Percentiles rank a stretch among this genome's conserved stretches.
These are phyloP conservation scores for Diploptera punctata DNA, from an alignment of 2,888 invertebrate genomes.

Conservation along the genomic window DNA sequence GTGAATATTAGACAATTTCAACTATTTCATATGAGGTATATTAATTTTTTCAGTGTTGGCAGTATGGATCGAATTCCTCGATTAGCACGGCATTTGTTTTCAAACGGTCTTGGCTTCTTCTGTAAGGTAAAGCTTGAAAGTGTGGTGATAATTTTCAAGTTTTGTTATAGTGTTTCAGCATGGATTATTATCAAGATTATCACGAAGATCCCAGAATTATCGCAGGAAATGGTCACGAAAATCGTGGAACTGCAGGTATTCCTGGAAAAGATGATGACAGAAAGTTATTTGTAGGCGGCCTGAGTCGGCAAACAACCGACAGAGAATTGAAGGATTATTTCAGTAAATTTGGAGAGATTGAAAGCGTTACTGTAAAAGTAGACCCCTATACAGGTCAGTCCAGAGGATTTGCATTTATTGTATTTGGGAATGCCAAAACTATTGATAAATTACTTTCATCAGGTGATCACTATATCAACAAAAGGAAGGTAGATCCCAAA, in stretches of 20 bases:
- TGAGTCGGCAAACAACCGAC: slow-evolving; percentile 66
- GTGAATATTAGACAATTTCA: no score
- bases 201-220: slow-evolving; percentile 31
- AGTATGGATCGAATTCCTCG: slow-evolving; percentile 2
- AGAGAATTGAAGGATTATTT: slow-evolving; percentile 68
- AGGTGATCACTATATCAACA: slow-evolving; percentile 66
- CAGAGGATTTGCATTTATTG: slow-evolving; percentile 71
- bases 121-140: slow-evolving; percentile 12
- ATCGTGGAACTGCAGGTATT: slow-evolving; percentile 48
- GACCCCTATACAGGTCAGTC: slow-evolving; percentile 68
- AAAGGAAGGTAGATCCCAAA: slow-evolving; percentile 69
- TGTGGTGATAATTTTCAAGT: not conserved
- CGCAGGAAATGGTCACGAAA: slow-evolving; percentile 37
- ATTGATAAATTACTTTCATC: slow-evolving; percentile 61
- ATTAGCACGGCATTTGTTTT: slow-evolving; percentile 24
- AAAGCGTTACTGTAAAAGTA: slow-evolving; percentile 67
- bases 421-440: slow-evolving; percentile 63
- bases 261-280: slow-evolving; percentile 60
- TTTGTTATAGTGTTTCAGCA: slow-evolving; percentile 17
- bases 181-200: slow-evolving; percentile 41
- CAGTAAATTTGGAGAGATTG: slow-evolving; percentile 67
- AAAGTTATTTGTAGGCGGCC: slow-evolving; percentile 70
- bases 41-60: slow-evolving; percentile 11
- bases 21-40: no score
- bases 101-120: slow-evolving; percentile 20